Base-by-base conservation (phyloP, 2,888 invertebrate species). In the Lissonota sp. region DNA sequence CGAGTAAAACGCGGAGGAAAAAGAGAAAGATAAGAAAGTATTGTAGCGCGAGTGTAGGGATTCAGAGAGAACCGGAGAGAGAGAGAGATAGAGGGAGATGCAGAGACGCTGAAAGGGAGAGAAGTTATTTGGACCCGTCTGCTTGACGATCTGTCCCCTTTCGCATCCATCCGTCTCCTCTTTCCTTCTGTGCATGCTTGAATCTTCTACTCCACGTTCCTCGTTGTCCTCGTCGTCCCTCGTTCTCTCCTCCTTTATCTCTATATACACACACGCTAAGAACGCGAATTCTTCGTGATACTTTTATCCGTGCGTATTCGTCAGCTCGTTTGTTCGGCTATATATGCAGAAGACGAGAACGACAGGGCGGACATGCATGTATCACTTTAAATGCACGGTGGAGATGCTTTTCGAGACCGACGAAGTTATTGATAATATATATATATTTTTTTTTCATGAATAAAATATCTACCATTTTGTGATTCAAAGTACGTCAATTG, bases 121-220 rank as follows among this genome's bases (percentile, higher is more conserved):
- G 84, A 84, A 86, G 87, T 86, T 87, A 87, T 87, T 87, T 85
- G 85, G 86, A 75, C 82, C 84, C 85, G 86, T 85, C 85, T 75
- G 84, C 84, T 85, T 84, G 86, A 87, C 85, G 86, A 85, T 84
- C 84, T 82, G 86, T 85, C 84, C 83, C 75, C 82, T 84, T 79
- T 78, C 76, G 77, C 84, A 66, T 82, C 80, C 83, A 80, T 79
- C 71, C 82, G 79, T 79, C 80, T 82, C 79, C 75, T 72, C 63
- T 79, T 64, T 80, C 70, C 75, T 76, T 69, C 74, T 62, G 53
- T 62, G 67, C 72, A 63, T 51, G 57, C 71, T 66, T 62, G n/a
- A 26, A 26, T 73, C 70, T 40, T 49, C 60, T 73, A 16, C 62
- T 66, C 67, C 14, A 49, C 74, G 53, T 62, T 72, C 53, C 26